A percentile compares a stretch with the other conserved stretches of the same genome.
Conservation (phyloP, 2,113 vertebrate genomes). For the Nematolebias whitei region DNA sequence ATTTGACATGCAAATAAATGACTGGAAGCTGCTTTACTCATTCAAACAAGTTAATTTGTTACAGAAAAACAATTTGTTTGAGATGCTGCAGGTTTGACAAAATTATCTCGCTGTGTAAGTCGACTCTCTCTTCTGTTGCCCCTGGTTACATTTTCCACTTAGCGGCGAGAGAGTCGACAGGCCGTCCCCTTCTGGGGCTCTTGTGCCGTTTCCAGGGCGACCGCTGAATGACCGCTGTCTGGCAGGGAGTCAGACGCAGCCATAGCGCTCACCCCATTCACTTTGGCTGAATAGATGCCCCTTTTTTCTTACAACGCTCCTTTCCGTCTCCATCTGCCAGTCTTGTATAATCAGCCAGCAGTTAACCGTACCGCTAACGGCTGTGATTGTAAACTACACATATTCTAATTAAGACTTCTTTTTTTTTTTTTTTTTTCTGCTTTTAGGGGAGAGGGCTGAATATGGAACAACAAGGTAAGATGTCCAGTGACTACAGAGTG, state of each 20-base stretch:
- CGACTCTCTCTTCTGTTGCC: conserved; percentile 48
- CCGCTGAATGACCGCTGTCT: conserved; percentile 72
- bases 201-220: conserved; percentile 74
- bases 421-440: conserved; percentile 33
- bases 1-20: no score
- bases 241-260: conserved; percentile 68
- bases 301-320: conserved; percentile 67
- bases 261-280: conserved; percentile 66
- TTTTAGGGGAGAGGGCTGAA: conserved; percentile 90
- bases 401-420: conserved; percentile 53
- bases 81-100: conserved; percentile 28
- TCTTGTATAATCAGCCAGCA: conserved; percentile 47
- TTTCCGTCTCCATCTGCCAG: conserved; percentile 71
- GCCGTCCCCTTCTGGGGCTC: conserved; percentile 62
- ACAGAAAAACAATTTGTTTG: not conserved
- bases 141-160: conserved; percentile 55
- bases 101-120: conserved; percentile 49
- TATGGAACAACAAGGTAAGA: conserved; percentile 95
- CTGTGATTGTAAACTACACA: conserved; percentile 42
- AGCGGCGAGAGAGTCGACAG: conserved; percentile 45
- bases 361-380: conserved; percentile 51
- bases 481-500: conserved; percentile 40
- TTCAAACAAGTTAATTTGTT: conserved; percentile 38
- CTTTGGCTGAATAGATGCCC: conserved; percentile 64
- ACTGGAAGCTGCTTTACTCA: not conserved